Evolutionary conservation across 2,888 invertebrate species (phyloP).

Genomic region (Rotaria macrura): DNA sequence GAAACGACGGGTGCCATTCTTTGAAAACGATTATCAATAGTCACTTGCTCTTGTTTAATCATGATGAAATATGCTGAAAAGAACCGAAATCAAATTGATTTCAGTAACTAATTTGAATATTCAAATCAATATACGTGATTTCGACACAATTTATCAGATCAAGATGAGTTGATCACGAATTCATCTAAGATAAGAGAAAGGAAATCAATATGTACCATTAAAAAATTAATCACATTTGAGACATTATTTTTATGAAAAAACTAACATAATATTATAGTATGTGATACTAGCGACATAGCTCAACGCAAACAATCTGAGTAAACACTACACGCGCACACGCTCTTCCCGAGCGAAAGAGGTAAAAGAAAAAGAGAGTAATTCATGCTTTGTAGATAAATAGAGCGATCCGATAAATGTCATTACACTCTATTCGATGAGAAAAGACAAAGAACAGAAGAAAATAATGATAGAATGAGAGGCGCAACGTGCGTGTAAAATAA

Average conservation of each 20-base stretch:
- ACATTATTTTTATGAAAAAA: not conserved
- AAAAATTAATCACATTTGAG: not conserved
- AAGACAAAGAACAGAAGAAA: not conserved
- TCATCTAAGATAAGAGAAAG: not conserved
- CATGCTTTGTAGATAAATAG: not conserved
- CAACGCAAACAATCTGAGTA: not conserved
- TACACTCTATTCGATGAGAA: not conserved
- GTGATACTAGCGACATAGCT: not conserved
- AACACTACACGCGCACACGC: not conserved
- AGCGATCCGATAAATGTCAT: not conserved
- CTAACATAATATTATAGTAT: no score
- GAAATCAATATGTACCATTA: not conserved
- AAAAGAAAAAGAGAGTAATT: not conserved
- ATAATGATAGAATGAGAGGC: not conserved
- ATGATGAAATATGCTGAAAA: not conserved
- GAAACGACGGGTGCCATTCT: not conserved
- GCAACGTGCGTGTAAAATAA: not conserved
- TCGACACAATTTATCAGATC: not conserved
- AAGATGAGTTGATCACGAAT: not conserved
- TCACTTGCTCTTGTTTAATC: not conserved
- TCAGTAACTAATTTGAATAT: not conserved
- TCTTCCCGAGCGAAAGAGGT: not conserved
- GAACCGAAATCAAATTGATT: not conserved
- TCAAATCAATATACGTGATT: not conserved
- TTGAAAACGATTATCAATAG: not conserved